A percentile compares a stretch with the other conserved stretches of the same genome.
These are phyloP conservation scores for Poecilobothrus nobilitatus DNA, from an alignment of 2,888 invertebrate genomes.

Conservation along the genomic window DNA sequence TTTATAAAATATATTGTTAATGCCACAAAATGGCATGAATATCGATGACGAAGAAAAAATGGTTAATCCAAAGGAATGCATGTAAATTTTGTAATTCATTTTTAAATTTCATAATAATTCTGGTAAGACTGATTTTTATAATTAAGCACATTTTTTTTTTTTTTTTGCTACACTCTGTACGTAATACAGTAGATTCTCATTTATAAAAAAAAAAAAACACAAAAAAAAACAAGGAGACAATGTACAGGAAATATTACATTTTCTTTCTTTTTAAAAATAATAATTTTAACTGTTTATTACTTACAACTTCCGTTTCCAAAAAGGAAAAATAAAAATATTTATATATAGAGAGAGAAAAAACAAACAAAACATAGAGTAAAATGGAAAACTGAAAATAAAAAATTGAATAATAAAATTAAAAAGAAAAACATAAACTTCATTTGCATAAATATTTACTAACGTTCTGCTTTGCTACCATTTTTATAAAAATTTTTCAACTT, in stretches of 20 bases:
- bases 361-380: background rate
- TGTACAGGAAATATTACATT: background rate
- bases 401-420: background rate
- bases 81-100: too few species aligned
- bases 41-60: too few species aligned
- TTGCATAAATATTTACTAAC: background rate
- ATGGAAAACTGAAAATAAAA: background rate
- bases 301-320: background rate
- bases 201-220: too few species aligned
- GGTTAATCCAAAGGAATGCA: too few species aligned
- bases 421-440: background rate
- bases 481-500: background rate
- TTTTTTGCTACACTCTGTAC: too few species aligned
- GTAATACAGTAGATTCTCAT: too few species aligned
- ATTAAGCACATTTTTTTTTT: too few species aligned
- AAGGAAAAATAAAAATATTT: background rate
- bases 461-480: background rate
- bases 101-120: too few species aligned
- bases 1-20: too few species aligned
- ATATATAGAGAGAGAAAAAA: background rate
- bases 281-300: constrained; percentile 1
- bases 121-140: too few species aligned
- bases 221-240: too few species aligned
- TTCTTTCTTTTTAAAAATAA: background rate
- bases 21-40: too few species aligned